Evolutionary conservation across 2,797 vertebrate genomes (phyloP).

Genomic region (Fratercula arctica): DNA sequence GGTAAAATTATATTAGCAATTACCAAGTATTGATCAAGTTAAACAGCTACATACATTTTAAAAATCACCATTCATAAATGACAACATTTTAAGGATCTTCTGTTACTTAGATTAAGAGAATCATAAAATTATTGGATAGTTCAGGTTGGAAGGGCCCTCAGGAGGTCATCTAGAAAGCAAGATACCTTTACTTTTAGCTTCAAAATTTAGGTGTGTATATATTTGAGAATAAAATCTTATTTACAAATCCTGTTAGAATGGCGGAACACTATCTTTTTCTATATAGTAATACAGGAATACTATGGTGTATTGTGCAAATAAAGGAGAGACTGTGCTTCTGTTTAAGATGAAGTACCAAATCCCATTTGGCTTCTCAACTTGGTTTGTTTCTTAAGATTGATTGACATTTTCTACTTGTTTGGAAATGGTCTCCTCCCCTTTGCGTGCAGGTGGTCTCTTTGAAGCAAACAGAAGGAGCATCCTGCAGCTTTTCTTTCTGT

Average conservation of each 20-base stretch:
- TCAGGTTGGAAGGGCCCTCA: not conserved
- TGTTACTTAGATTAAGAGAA: not conserved
- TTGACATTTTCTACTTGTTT: not conserved
- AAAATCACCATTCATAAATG: not conserved
- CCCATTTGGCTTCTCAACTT: not conserved
- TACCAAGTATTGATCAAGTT: not conserved
- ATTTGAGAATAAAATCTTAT: not conserved
- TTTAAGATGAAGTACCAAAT: not conserved
- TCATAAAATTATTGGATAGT: not conserved
- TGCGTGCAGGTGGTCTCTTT: not conserved
- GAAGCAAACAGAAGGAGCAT: not conserved
- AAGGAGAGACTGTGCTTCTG: not conserved
- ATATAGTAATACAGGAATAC: not conserved
- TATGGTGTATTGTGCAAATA: not conserved
- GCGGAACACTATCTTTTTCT: rapidly evolving
- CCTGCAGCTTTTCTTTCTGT: not conserved
- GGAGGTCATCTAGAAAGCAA: not conserved
- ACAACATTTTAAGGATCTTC: not conserved
- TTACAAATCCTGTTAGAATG: not conserved
- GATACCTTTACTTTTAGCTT: not conserved
- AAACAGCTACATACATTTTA: not conserved
- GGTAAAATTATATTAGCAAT: not conserved
- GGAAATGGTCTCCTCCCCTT: not conserved
- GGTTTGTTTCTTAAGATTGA: not conserved
- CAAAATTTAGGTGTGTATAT: not conserved